These are phyloP conservation scores for Propsilocerus akamusi DNA, from an alignment of 1,140 invertebrate genomes.

Conservation along the genomic window DNA sequence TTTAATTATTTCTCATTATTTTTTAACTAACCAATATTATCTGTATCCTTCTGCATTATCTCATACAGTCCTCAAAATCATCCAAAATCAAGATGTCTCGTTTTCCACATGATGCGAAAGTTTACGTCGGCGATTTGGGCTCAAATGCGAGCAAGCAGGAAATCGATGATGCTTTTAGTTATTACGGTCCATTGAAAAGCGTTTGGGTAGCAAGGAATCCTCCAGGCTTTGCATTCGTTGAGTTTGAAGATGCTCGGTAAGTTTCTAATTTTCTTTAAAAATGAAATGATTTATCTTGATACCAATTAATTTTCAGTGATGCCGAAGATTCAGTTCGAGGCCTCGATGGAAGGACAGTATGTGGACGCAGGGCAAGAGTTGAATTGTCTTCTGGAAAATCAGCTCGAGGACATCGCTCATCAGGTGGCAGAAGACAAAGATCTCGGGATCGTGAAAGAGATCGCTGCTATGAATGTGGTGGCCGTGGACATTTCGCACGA, in stretches of 20 bases:
- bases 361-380: constrained; percentile 75
- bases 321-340: constrained; percentile 76
- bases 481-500: constrained; percentile 76
- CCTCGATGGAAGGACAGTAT: constrained; percentile 58
- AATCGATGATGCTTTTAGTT: constrained; percentile 82
- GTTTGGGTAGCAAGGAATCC: too few relatives aligned
- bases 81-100: constrained; percentile 58
- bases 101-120: constrained; percentile 76
- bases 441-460: too few relatives aligned
- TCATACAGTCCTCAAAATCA: too few relatives aligned
- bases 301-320: too few relatives aligned
- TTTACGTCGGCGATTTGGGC: constrained; percentile 90
- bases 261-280: too few relatives aligned
- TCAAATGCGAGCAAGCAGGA: constrained; percentile 78
- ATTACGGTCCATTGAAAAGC: constrained; percentile 85
- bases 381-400: constrained; percentile 79
- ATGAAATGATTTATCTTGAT: too few relatives aligned
- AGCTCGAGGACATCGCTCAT: constrained; percentile 38
- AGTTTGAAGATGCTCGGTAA: constrained; percentile 79
- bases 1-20: too few relatives aligned
- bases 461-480: constrained; percentile 83
- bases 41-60: too few relatives aligned
- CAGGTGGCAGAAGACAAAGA: too few relatives aligned
- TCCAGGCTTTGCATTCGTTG: constrained; percentile 87
- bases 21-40: too few relatives aligned